A percentile compares a stretch with the other conserved stretches of the same genome.
Evolutionary conservation across 2,797 vertebrate genomes (phyloP).

Genomic region (Rhinella marina): DNA sequence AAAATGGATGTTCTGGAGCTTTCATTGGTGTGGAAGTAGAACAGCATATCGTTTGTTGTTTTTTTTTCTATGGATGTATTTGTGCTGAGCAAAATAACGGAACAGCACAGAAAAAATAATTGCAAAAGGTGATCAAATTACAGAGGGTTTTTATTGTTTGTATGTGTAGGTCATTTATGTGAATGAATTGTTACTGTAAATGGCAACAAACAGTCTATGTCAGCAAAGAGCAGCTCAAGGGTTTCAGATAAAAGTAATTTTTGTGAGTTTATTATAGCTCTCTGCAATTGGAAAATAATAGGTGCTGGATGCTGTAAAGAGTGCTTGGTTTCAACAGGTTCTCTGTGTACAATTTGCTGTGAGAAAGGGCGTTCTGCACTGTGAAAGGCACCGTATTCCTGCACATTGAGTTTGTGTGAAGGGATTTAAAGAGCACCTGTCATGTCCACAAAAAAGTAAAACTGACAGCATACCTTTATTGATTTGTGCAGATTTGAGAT

Average conservation of each 20-base stretch:
- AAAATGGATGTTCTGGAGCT: conserved; percentile 35
- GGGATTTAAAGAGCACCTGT: background rate
- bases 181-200: conserved; percentile 16
- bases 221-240: conserved; percentile 14
- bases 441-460: no score
- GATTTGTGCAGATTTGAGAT: no score
- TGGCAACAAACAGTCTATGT: conserved; percentile 7
- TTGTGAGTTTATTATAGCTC: conserved; percentile 28
- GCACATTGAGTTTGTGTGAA: background rate
- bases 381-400: background rate
- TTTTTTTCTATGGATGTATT: conserved; percentile 8
- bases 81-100: conserved; percentile 26
- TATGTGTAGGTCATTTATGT: background rate
- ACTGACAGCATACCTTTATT: no score
- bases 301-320: background rate
- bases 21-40: conserved; percentile 40
- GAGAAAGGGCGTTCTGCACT: background rate
- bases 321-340: background rate
- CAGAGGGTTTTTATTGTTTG: background rate
- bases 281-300: conserved; percentile 8
- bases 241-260: conserved; percentile 15
- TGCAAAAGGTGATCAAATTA: conserved; percentile 35
- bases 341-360: background rate
- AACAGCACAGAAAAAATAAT: conserved; percentile 23
- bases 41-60: background rate